Base-by-base conservation (phyloP, 2,888 invertebrate species). In the Chrysotoxum bicinctum region DNA sequence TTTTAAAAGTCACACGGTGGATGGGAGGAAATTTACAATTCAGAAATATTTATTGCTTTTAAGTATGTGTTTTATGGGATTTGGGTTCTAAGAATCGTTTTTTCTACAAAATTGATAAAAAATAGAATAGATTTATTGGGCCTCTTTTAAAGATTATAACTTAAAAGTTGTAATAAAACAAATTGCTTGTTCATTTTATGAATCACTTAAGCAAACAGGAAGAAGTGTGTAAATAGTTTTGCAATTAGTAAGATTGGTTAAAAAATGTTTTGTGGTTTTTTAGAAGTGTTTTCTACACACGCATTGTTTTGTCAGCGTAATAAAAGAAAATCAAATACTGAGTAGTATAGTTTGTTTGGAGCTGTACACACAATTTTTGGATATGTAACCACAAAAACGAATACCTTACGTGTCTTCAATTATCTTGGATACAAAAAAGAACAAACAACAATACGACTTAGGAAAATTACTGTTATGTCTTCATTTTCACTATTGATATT, bases 31-130 rank as follows among this genome's bases (percentile, higher is more conserved):
- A 16, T 48, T 40, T 40, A 56, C 19, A 64, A 48, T 72, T 73
- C 37, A 26, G 14, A 40, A 50, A 19, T 26, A 56, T 54, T 45
- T 64, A 56, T 79, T 58, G 32, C 56, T 56, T 40, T 56, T 16
- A 45, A 73, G 21, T 23, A 12, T 37, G 21, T 19, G 30, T 32
- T 16, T n/a, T n/a, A 16, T 40, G 50, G 40, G 21, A 26, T 21
- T 68, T 68, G 9, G 12, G 8, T 80, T 68, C 66, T 58, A 2
- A 23, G 66, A 78, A 56, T 64, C 16, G 12, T 1, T 21, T 30
- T 32, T 23, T 21, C 14, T 21, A 12, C 2, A 6, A 12, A 4
- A 9, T 9, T 7, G 19, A 32, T 56, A 14, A 16, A 1, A 45
- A 12, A 8, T 12, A 14, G 9, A 21, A 45, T 48, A 62, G 62